phyloP scores from a whole-genome alignment of 2,113 vertebrate genomes.

The Psittacara wagleri region DNA sequence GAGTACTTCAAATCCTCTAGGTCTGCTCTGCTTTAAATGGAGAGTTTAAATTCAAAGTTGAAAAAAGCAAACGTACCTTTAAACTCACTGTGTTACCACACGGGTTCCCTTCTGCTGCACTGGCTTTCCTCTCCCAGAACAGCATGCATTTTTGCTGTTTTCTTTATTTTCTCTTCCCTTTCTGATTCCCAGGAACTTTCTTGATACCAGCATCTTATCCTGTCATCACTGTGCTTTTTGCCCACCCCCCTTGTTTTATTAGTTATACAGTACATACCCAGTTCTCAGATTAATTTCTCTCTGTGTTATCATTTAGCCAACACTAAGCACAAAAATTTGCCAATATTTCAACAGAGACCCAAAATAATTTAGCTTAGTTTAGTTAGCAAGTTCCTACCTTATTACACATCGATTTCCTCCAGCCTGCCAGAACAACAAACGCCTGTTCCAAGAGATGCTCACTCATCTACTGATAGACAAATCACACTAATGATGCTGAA shows the following conservation, averaged over 20 bases:
- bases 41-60: neutral
- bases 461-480: neutral
- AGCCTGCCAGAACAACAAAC: constrained; percentile 7
- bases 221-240: neutral
- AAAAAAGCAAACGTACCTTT: neutral
- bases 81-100: neutral
- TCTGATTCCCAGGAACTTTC: neutral
- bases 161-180: neutral
- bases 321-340: neutral
- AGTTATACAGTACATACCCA: neutral
- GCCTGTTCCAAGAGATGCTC: neutral
- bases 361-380: neutral
- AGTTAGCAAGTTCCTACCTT: neutral
- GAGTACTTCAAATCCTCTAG: neutral
- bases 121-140: neutral
- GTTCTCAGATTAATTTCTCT: neutral
- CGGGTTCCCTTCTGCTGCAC: neutral
- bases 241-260: neutral
- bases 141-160: neutral
- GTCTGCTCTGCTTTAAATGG: neutral
- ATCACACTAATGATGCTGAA: neutral
- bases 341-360: neutral
- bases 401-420: neutral
- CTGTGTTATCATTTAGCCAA: neutral
- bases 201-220: neutral